Evolutionary conservation across 2,888 invertebrate species (phyloP), one percentile per base, ranked within the genome.

Genomic region (Euzophera pinguis): DNA sequence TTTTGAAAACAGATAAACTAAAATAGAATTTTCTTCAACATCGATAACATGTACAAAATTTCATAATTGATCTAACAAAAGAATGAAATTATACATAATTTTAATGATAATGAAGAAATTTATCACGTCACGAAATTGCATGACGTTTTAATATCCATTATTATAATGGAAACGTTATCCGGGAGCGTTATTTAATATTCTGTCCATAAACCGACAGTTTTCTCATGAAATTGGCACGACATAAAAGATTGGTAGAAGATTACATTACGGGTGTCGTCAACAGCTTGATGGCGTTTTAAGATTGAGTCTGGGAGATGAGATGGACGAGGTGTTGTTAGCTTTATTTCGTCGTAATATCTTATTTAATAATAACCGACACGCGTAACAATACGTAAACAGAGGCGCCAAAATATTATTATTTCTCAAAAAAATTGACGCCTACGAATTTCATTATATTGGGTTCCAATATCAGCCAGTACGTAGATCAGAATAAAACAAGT

Each of bases 231-330:
- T 50, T 41, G 41, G 50, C 34, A 34, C 42, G 50, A 42, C 32
- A 34, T 50, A 50, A 50, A 50, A 50, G 50, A 50, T 50, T 50
- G 50, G 50, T 34, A 42, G 41, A 34, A 41, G 34, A 50, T 50
- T 42, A 50, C 34, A 41, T 41, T 50, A 32, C 27, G 32, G 34
- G 42, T 34, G 41, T 42, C 50, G 41, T 42, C 41, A 42, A 34
- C 41, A 50, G 41, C 14, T 37, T 49, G 38, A 38, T 38, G 37
- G 38, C 37, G 35, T 32, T 16, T 10, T 38, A 27, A 49, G 48
- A 49, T 45, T 45, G 32, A 32, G 13, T 32, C 32, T 3, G 32
- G 4, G 45, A 32, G 45, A 45, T 45, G 45, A 45, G 45, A 45
- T 45, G 16, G 45, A 45, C 34, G 45, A 41, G 17, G 32, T 17